Evolutionary conservation across 2,113 vertebrate genomes (phyloP).

Genomic region (Oncorhynchus mykiss): DNA sequence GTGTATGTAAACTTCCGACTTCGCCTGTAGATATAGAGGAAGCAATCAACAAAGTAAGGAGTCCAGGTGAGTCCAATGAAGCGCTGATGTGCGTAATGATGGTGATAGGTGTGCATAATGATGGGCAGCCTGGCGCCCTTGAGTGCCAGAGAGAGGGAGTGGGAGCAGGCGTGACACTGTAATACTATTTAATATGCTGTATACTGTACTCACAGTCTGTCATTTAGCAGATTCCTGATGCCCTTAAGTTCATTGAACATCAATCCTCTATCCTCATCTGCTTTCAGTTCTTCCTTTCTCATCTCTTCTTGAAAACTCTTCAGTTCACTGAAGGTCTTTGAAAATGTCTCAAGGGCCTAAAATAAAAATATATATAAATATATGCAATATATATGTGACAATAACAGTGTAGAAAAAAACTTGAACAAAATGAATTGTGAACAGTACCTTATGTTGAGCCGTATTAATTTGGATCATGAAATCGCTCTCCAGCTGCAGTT

Average conservation of each 20-base stretch:
- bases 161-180: no score
- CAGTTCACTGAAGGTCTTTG: slow-evolving; percentile 45
- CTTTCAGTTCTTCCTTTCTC: slow-evolving; percentile 38
- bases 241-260: slow-evolving; percentile 28
- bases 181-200: neutral
- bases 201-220: slow-evolving; percentile 62
- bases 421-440: neutral
- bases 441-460: slow-evolving; percentile 67
- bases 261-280: slow-evolving; percentile 42
- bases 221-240: slow-evolving; percentile 34
- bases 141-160: no score
- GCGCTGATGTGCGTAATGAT: no score
- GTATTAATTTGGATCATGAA: slow-evolving; percentile 45
- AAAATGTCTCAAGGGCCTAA: slow-evolving; percentile 50
- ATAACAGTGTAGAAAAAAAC: neutral
- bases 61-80: neutral
- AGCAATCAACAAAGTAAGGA: neutral
- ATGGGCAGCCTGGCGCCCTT: no score
- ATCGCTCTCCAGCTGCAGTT: slow-evolving; percentile 65
- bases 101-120: no score
- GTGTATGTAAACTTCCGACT: no score
- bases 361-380: slow-evolving; percentile 19
- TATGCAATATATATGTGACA: neutral
- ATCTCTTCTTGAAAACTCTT: slow-evolving; percentile 36
- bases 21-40: neutral